A percentile compares a stretch with the other conserved stretches of the same genome.
Conservation (phyloP, 2,113 vertebrate genomes). For the Pseudolaguvia tuberculata region DNA sequence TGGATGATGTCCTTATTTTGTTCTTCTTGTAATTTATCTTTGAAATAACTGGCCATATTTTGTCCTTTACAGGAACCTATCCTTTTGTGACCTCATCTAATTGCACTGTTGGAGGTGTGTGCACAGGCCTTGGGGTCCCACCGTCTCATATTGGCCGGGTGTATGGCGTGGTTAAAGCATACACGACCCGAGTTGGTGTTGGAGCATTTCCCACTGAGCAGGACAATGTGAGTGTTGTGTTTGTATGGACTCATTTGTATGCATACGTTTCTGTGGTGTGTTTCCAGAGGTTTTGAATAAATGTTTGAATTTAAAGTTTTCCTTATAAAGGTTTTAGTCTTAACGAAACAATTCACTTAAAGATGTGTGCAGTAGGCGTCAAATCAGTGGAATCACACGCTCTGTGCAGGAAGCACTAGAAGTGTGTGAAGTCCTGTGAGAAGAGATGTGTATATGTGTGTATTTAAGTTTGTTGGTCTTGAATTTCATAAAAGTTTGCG, state of each 20-base stretch:
- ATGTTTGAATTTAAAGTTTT: too few relatives aligned
- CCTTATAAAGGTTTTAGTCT: too few relatives aligned
- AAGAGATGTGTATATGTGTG: not conserved
- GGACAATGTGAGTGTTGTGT: constrained; percentile 66
- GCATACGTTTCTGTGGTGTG: too few relatives aligned
- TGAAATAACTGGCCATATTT: not conserved
- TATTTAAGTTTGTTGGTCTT: not conserved
- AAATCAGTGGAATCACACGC: too few relatives aligned
- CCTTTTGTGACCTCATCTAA: constrained; percentile 78
- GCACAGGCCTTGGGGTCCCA: constrained; percentile 74
- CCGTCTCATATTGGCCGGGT: constrained; percentile 70
- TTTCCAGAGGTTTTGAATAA: too few relatives aligned
- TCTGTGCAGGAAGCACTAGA: too few relatives aligned
- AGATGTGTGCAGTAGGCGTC: too few relatives aligned
- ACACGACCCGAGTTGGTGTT: constrained; percentile 74
- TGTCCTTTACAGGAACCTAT: constrained; percentile 65
- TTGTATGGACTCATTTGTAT: not conserved
- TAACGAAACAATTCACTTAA: too few relatives aligned
- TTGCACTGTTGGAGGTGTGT: constrained; percentile 78
- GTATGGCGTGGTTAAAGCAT: constrained; percentile 77
- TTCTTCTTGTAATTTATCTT: not conserved
- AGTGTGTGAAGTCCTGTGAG: too few relatives aligned
- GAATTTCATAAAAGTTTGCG: too few relatives aligned
- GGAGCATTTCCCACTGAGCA: constrained; percentile 79
- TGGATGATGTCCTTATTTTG: constrained; percentile 15